Percentiles rank a stretch among this genome's conserved stretches.
These are phyloP conservation scores for Petrocephalus schoutedeni DNA, from an alignment of 2,797 vertebrate species.

Conservation along the genomic window DNA sequence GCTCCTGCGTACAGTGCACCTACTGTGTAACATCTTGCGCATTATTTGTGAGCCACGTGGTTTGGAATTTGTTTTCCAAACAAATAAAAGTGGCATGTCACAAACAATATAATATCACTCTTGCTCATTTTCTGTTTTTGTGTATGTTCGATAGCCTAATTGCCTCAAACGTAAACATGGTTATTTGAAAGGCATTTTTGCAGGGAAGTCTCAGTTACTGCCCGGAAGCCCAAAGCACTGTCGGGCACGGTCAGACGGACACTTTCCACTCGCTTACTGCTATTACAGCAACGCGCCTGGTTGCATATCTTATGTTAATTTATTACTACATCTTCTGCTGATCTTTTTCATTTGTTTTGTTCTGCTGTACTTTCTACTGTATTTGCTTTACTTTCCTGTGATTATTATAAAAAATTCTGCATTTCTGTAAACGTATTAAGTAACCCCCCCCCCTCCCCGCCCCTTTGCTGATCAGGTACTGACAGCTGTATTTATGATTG, in stretches of 20 bases:
- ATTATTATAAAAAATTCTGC: not conserved
- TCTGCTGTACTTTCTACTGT: not conserved
- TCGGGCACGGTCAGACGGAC: not conserved
- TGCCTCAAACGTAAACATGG: not conserved
- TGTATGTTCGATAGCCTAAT: not conserved
- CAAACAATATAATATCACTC: not conserved
- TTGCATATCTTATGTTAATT: not conserved
- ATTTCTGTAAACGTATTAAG: not conserved
- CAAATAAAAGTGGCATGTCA: slow-evolving; percentile 15
- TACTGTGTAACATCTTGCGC: not conserved
- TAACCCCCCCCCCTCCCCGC: not conserved
- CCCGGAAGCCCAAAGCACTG: not conserved
- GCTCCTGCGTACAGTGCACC: not conserved
- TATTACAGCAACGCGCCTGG: not conserved
- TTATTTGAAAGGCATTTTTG: not conserved
- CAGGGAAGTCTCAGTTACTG: not conserved
- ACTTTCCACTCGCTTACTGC: not conserved
- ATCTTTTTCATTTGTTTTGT: not conserved
- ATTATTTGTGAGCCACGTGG: not conserved
- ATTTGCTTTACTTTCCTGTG: not conserved
- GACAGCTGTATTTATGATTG: slow-evolving; percentile 33
- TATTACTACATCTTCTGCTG: not conserved
- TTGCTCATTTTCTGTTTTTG: not conserved
- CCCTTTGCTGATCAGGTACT: not conserved
- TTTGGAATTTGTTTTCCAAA: slow-evolving; percentile 2